Evolutionary conservation across 2,113 vertebrate genomes (phyloP).

Genomic region (Epinephelus fuscoguttatus): DNA sequence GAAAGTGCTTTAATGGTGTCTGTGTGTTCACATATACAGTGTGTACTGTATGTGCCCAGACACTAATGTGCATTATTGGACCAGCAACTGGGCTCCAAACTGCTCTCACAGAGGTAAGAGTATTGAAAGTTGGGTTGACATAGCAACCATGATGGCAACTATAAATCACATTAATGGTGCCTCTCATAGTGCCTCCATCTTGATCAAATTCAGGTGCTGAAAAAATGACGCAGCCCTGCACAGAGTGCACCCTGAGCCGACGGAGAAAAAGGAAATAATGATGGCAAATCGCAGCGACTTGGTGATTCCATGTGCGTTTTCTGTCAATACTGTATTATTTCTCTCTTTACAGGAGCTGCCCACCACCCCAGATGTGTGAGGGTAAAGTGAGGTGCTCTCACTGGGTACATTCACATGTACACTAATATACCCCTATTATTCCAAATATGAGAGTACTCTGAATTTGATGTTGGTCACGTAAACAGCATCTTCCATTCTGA

Average conservation of each 20-base stretch:
- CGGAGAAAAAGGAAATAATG: constrained; percentile 39
- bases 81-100: constrained; percentile 51
- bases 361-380: neutral
- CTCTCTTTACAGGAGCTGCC: constrained; percentile 16
- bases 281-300: constrained; percentile 23
- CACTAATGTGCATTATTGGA: constrained; percentile 54
- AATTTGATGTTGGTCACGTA: too few relatives aligned
- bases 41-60: constrained; percentile 29
- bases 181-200: constrained; percentile 84
- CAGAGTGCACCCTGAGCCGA: constrained; percentile 40
- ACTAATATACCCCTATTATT: too few relatives aligned
- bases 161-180: constrained; percentile 87
- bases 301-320: constrained; percentile 32
- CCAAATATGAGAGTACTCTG: too few relatives aligned
- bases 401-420: neutral
- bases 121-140: constrained; percentile 79
- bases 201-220: constrained; percentile 83
- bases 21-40: constrained; percentile 38
- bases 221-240: constrained; percentile 57
- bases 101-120: constrained; percentile 64
- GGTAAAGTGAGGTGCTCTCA: too few relatives aligned
- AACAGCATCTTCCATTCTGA: too few relatives aligned
- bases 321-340: constrained; percentile 21
- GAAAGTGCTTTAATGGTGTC: constrained; percentile 18
- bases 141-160: constrained; percentile 86